Conservation (phyloP, 2,113 vertebrate species). For the Trematocara stigmaticum region DNA sequence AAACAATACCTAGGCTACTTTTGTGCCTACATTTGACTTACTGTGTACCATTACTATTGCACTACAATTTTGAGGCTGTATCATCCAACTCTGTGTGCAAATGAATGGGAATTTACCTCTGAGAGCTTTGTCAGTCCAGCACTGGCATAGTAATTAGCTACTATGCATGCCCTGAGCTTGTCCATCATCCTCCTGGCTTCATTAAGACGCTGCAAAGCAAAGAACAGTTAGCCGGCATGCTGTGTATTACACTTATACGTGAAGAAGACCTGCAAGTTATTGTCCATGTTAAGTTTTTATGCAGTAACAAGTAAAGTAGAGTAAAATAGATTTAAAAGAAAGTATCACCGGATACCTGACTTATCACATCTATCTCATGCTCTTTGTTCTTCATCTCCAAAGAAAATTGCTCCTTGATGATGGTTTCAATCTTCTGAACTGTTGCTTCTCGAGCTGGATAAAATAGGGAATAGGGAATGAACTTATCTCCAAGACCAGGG, state of each 20-base stretch:
- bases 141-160: conserved; percentile 95
- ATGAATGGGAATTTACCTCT: conserved; percentile 75
- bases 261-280: not conserved
- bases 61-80: not conserved
- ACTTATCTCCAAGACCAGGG: not conserved
- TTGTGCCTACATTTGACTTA: not conserved
- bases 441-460: conserved; percentile 87
- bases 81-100: not conserved
- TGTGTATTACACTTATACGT: not conserved
- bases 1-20: not conserved
- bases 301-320: not conserved
- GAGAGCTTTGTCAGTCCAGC: conserved; percentile 85
- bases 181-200: conserved; percentile 99
- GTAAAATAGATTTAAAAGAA: not conserved
- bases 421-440: conserved; percentile 92
- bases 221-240: not conserved
- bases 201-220: conserved; percentile 82
- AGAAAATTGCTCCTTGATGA: conserved; percentile 94
- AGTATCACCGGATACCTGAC: conserved; percentile 79
- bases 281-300: not conserved
- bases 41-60: not conserved
- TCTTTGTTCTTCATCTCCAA: conserved; percentile 98
- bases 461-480: not conserved
- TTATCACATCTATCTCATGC: conserved; percentile 96
- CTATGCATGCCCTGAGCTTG: conserved; percentile 95